A percentile compares a stretch with the other conserved stretches of the same genome.
Conservation (phyloP, 2,113 vertebrate genomes). For the Oryzias celebensis region DNA sequence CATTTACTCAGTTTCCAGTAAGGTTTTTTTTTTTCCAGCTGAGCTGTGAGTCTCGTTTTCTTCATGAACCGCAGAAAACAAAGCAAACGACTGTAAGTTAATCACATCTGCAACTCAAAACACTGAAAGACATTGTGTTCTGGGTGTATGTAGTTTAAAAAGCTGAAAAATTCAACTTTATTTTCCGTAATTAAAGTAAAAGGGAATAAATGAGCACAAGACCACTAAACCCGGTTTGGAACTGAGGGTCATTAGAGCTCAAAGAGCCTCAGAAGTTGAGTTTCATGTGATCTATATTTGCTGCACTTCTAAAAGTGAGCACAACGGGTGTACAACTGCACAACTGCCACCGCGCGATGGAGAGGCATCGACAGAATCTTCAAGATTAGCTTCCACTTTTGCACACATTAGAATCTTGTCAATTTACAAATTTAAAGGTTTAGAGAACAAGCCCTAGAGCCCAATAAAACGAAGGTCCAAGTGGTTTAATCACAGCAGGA, state of each 20-base stretch:
- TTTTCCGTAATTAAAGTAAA: constrained; percentile 37
- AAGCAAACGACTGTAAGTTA: constrained; percentile 15
- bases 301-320: constrained; percentile 18
- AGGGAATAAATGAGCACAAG: constrained; percentile 33
- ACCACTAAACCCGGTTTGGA: constrained; percentile 42
- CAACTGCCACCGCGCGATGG: background rate
- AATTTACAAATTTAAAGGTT: too few relatives aligned
- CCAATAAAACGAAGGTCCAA: too few relatives aligned
- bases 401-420: too few relatives aligned
- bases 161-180: constrained; percentile 20
- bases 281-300: constrained; percentile 45
- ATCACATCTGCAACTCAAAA: constrained; percentile 34
- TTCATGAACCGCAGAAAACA: background rate
- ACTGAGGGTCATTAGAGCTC: constrained; percentile 25
- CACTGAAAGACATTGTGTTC: constrained; percentile 14
- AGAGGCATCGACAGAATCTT: too few relatives aligned
- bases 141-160: constrained; percentile 9
- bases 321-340: constrained; percentile 1
- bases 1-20: too few relatives aligned
- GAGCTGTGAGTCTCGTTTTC: too few relatives aligned
- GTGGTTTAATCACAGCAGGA: too few relatives aligned
- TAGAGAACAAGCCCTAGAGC: too few relatives aligned
- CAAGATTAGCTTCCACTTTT: too few relatives aligned
- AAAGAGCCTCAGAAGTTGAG: constrained; percentile 41
- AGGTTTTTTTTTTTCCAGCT: too few relatives aligned